Conservation (phyloP, 2,888 invertebrate genomes). For the Drosophila nigricruria region DNA sequence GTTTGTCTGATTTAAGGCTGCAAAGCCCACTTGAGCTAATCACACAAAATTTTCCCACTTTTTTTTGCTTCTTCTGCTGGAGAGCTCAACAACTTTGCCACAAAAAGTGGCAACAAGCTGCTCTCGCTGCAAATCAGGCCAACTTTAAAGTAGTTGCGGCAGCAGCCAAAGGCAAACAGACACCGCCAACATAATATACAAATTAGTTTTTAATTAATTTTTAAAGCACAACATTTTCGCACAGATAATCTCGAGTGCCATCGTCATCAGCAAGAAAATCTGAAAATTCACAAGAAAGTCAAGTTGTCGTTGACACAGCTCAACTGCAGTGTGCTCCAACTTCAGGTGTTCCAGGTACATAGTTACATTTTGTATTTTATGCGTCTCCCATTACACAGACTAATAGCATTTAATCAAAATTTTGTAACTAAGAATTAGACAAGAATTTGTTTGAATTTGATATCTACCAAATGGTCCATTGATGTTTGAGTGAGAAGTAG, state of each 20-base stretch:
- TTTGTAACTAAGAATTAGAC: not conserved
- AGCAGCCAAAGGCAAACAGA: constrained; percentile 32
- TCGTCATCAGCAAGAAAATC: constrained; percentile 9
- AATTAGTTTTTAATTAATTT: constrained; percentile 65
- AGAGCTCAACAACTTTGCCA: constrained; percentile 31
- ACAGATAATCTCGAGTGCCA: constrained; percentile 7
- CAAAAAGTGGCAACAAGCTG: constrained; percentile 40
- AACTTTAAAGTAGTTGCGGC: constrained; percentile 30
- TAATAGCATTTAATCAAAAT: not conserved
- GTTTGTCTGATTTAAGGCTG: constrained; percentile 49
- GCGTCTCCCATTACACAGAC: not conserved
- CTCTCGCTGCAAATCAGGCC: constrained; percentile 32
- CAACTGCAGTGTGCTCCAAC: not conserved
- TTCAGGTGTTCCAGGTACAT: not conserved
- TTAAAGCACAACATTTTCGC: constrained; percentile 30
- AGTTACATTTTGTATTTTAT: not conserved
- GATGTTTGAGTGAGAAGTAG: no score
- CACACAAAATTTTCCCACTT: constrained; percentile 30
- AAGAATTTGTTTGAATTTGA: not conserved
- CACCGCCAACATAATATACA: constrained; percentile 42
- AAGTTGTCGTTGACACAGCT: constrained; percentile 11
- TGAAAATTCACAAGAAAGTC: constrained; percentile 11
- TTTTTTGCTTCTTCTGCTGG: not conserved
- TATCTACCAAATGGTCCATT: no score
- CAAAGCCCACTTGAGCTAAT: constrained; percentile 53